These are phyloP conservation scores for Lethocerus indicus DNA, from an alignment of 1,140 invertebrate genomes.

Conservation along the genomic window DNA sequence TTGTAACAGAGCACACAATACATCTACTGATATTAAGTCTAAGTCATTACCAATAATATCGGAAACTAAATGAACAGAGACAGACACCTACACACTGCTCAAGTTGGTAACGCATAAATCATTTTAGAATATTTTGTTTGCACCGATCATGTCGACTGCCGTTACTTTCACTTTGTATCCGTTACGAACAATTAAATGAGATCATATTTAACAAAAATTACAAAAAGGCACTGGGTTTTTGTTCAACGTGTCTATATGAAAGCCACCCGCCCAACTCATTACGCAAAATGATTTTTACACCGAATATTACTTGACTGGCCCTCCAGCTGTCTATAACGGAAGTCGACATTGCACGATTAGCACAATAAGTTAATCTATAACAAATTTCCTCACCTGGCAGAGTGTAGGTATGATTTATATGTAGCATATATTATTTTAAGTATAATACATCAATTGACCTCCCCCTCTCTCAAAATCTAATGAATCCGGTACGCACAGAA, in stretches of 20 bases:
- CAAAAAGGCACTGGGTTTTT: slow-evolving; percentile 11
- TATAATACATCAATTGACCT: slow-evolving; percentile 4
- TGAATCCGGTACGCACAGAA: slow-evolving; percentile 3
- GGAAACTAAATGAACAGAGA: slow-evolving; percentile 6
- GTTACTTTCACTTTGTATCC: background rate
- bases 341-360: slow-evolving; percentile 4
- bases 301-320: background rate
- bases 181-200: slow-evolving; percentile 3
- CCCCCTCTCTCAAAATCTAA: slow-evolving; percentile 5
- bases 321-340: slow-evolving; percentile 3
- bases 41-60: slow-evolving; percentile 5
- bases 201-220: slow-evolving; percentile 8
- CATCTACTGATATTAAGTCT: slow-evolving; percentile 9
- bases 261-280: slow-evolving; percentile 7
- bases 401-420: slow-evolving; percentile 6
- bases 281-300: background rate
- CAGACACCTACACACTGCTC: slow-evolving; percentile 5
- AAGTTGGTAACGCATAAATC: slow-evolving; percentile 5
- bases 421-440: background rate
- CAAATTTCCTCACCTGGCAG: background rate
- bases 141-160: background rate
- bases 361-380: slow-evolving; percentile 2
- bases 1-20: slow-evolving; percentile 9
- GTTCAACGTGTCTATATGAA: slow-evolving; percentile 7
- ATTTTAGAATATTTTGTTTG: slow-evolving; percentile 8